Conservation (phyloP, 2,113 vertebrate species). For the Podarcis muralis region DNA sequence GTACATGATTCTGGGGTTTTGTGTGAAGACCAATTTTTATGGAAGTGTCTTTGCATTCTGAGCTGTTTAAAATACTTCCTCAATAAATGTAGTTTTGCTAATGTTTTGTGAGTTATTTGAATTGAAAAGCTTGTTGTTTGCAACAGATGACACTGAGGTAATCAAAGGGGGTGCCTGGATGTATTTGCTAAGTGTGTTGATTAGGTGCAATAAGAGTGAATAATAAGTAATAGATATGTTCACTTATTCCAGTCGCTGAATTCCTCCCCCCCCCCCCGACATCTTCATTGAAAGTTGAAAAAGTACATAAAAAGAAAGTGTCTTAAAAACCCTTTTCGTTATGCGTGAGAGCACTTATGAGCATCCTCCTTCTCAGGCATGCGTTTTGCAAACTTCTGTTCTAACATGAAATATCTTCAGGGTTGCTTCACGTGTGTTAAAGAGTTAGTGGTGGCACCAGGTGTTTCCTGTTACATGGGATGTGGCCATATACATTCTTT, state of each 20-base stretch:
- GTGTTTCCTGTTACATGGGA: neutral
- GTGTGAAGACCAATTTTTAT: constrained; percentile 17
- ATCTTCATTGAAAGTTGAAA: too few species aligned
- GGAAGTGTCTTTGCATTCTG: constrained; percentile 27
- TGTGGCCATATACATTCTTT: neutral
- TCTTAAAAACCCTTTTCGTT: neutral
- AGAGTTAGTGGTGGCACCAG: neutral
- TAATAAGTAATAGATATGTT: neutral
- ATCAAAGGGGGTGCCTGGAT: neutral
- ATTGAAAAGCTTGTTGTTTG: neutral
- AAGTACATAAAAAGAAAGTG: neutral
- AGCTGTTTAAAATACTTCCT: constrained; percentile 24
- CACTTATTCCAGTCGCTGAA: neutral
- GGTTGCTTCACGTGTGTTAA: neutral
- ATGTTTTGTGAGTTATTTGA: neutral
- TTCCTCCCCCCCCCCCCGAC: neutral
- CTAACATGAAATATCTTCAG: neutral
- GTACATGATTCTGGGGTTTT: constrained; percentile 17
- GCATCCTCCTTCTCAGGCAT: neutral
- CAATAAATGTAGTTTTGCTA: constrained; percentile 40
- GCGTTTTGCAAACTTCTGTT: neutral
- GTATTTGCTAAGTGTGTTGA: neutral
- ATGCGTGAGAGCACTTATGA: neutral
- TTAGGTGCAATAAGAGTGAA: neutral
- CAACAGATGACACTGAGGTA: neutral